A percentile compares a stretch with the other conserved stretches of the same genome.
Conservation (phyloP, 2,888 invertebrate genomes). For the Gastrophysa polygoni region DNA sequence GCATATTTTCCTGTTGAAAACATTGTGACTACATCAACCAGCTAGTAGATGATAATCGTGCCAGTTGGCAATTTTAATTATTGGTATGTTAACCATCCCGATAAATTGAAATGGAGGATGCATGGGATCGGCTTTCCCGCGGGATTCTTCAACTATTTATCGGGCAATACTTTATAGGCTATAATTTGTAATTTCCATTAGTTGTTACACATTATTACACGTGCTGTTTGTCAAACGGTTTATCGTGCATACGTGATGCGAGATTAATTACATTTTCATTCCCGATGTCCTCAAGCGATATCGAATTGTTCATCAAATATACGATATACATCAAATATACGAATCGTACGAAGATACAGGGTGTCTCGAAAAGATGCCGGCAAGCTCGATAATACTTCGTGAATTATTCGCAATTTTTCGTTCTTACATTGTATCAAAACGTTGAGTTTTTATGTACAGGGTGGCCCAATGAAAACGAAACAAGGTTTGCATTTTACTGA, state of each 20-base stretch:
- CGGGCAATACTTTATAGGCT: slow-evolving; percentile 41
- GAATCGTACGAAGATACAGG: no score
- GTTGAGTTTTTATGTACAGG: no score
- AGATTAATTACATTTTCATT: slow-evolving; percentile 31
- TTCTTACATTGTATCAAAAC: no score
- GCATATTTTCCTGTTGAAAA: no score
- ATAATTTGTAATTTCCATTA: slow-evolving; percentile 44
- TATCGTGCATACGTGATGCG: slow-evolving; percentile 30
- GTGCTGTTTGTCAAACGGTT: slow-evolving; percentile 37
- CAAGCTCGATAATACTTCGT: no score
- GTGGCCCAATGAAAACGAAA: no score
- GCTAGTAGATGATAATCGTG: slow-evolving; percentile 15
- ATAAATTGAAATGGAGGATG: slow-evolving; percentile 37
- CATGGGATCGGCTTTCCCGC: slow-evolving; percentile 37
- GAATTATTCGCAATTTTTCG: no score
- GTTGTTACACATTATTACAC: slow-evolving; percentile 28
- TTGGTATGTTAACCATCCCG: slow-evolving; percentile 34
- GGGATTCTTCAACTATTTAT: slow-evolving; percentile 39
- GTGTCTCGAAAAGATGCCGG: no score
- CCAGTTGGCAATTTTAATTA: slow-evolving; percentile 38
- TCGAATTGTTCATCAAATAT: not conserved
- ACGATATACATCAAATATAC: no score
- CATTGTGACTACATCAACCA: no score
- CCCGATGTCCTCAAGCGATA: slow-evolving; percentile 20
- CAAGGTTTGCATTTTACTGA: no score